These are phyloP conservation scores for Turritopsis dohrnii DNA, from an alignment of 30 jellyfish, hydroid and myxozoan genomes.

Conservation along the genomic window DNA sequence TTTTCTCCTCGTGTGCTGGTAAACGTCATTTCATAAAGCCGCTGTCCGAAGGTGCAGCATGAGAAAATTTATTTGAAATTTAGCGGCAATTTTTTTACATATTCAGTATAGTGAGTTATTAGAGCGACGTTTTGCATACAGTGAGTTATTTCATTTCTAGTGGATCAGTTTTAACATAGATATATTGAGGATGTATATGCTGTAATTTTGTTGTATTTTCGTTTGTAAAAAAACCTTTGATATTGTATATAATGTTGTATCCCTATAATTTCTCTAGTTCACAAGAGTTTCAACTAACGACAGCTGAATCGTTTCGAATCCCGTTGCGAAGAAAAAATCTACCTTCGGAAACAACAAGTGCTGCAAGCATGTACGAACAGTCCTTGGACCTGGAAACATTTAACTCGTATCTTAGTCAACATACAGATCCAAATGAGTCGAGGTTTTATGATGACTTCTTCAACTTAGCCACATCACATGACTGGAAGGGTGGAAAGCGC, in stretches of 20 bases:
- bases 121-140: too few relatives aligned
- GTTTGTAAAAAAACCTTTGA: too few relatives aligned
- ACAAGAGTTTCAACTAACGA: neutral
- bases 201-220: too few relatives aligned
- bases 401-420: conserved; percentile 22
- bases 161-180: too few relatives aligned
- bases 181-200: too few relatives aligned
- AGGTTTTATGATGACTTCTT: conserved; percentile 36
- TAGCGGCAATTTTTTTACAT: neutral
- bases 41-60: neutral
- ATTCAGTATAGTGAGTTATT: neutral
- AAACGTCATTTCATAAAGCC: neutral
- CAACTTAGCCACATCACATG: conserved; percentile 20
- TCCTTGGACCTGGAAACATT: conserved; percentile 27
- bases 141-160: too few relatives aligned
- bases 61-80: neutral
- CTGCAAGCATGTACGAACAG: conserved; percentile 27
- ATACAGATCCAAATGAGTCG: conserved; percentile 8
- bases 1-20: neutral
- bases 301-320: neutral
- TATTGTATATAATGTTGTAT: too few relatives aligned
- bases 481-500: conserved; percentile 26
- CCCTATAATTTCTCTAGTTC: neutral
- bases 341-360: neutral
- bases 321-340: conserved; percentile 10